phyloP scores from a whole-genome alignment of 2,113 vertebrate species.

The Zingel zingel region DNA sequence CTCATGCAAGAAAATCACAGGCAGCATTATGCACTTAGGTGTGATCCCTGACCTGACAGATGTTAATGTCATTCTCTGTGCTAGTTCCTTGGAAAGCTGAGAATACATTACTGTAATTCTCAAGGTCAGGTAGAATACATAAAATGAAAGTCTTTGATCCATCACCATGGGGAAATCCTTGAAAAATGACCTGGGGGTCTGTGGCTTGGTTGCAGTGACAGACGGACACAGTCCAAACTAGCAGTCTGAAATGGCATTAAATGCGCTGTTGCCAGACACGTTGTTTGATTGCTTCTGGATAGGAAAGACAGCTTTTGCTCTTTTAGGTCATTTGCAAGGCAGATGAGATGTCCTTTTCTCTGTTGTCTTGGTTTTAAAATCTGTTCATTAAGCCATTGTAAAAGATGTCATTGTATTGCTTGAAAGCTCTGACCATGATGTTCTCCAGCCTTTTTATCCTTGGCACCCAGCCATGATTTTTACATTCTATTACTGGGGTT shows the following conservation, averaged over 20 bases:
- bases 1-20: constrained; percentile 44
- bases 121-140: constrained; percentile 64
- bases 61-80: constrained; percentile 59
- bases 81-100: constrained; percentile 44
- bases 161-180: constrained; percentile 46
- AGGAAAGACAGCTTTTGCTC: constrained; percentile 24
- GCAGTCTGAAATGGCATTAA: constrained; percentile 1
- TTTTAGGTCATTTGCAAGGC: constrained; percentile 31
- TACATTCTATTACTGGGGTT: background rate
- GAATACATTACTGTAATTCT: constrained; percentile 69
- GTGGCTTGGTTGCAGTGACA: constrained; percentile 27
- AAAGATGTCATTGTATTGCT: background rate
- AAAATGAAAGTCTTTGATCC: constrained; percentile 36
- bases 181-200: constrained; percentile 32
- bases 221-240: constrained; percentile 20
- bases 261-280: background rate
- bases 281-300: constrained; percentile 13
- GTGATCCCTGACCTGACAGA: constrained; percentile 55
- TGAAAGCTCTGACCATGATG: background rate
- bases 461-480: constrained; percentile 10
- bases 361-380: constrained; percentile 11
- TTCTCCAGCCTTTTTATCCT: background rate
- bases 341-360: constrained; percentile 12
- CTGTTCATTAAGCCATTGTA: background rate
- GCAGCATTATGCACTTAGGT: constrained; percentile 20